Evolutionary conservation across 2,888 invertebrate species (phyloP).

Genomic region (Synanthedon vespiformis): DNA sequence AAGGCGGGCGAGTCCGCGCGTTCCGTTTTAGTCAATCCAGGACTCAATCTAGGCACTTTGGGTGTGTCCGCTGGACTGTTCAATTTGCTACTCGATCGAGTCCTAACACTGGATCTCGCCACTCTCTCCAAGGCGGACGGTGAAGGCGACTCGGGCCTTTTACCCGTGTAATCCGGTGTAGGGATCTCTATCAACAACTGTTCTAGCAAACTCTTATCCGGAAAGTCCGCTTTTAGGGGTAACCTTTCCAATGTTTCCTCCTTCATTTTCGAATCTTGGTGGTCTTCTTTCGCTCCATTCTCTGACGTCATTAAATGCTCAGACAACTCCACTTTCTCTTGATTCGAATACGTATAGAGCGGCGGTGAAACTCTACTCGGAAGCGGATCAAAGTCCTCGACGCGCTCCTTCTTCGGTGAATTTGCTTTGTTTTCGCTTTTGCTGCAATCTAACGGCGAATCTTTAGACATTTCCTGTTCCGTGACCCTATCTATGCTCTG

Average conservation of each 20-base stretch:
- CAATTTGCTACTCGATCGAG: constrained; percentile 76
- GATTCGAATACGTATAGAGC: constrained; percentile 82
- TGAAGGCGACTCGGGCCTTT: constrained; percentile 55
- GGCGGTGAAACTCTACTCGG: constrained; percentile 80
- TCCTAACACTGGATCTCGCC: constrained; percentile 70
- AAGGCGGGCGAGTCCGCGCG: constrained; percentile 50
- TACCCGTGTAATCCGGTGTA: constrained; percentile 64
- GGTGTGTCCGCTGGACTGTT: constrained; percentile 74
- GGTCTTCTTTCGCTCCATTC: constrained; percentile 27
- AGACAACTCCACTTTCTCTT: constrained; percentile 70
- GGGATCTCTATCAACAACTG: constrained; percentile 90
- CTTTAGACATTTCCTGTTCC: constrained; percentile 8
- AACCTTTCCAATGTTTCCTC: constrained; percentile 41
- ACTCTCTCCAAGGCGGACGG: constrained; percentile 58
- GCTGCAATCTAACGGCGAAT: constrained; percentile 12
- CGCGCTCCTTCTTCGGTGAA: constrained; percentile 28
- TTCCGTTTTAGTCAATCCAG: constrained; percentile 34
- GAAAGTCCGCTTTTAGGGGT: constrained; percentile 58
- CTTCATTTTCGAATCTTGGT: constrained; percentile 12
- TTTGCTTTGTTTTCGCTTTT: constrained; percentile 14
- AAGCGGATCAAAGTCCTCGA: constrained; percentile 71
- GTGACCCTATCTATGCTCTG: constrained; percentile 11
- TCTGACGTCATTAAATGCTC: constrained; percentile 36
- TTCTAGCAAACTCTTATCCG: constrained; percentile 75
- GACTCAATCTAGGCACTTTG: constrained; percentile 56